Conservation (phyloP, 1,140 invertebrate genomes). For the Stegodyphus mimosarum region DNA sequence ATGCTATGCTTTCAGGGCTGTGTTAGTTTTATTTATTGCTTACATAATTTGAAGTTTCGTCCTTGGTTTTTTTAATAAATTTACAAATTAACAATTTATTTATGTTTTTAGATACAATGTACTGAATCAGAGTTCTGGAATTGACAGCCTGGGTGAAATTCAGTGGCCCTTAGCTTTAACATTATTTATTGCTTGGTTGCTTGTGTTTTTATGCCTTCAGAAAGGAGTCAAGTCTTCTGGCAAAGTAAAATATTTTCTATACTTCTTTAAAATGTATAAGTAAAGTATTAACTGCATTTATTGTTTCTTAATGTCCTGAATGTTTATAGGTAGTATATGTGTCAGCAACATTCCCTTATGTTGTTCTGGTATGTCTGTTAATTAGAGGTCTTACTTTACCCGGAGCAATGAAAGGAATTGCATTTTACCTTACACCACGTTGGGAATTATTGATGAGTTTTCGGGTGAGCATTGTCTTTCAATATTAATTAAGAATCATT, state of each 20-base stretch:
- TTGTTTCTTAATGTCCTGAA: neutral
- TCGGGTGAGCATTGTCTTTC: conserved; percentile 64
- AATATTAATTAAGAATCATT: neutral
- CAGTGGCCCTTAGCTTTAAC: conserved; percentile 78
- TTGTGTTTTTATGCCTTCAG: conserved; percentile 75
- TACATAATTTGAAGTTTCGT: no score
- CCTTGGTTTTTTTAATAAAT: no score
- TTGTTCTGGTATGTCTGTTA: conserved; percentile 75
- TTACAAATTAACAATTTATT: no score
- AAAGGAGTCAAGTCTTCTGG: conserved; percentile 77
- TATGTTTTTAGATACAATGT: conserved; percentile 66
- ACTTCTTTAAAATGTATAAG: neutral
- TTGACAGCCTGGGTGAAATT: conserved; percentile 77
- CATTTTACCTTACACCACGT: conserved; percentile 70
- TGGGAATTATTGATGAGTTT: conserved; percentile 77
- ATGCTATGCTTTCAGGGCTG: no score
- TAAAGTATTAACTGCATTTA: neutral
- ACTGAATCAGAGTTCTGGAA: conserved; percentile 71
- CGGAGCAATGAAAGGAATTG: conserved; percentile 71
- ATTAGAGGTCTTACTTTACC: conserved; percentile 74
- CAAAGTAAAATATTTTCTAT: conserved; percentile 36
- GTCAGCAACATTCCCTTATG: conserved; percentile 77
- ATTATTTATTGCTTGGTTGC: conserved; percentile 77
- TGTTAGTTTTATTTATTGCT: no score
- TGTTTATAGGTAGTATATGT: conserved; percentile 76